These are phyloP conservation scores for Conomelus anceps DNA, from an alignment of 2,888 invertebrate species.

Conservation along the genomic window DNA sequence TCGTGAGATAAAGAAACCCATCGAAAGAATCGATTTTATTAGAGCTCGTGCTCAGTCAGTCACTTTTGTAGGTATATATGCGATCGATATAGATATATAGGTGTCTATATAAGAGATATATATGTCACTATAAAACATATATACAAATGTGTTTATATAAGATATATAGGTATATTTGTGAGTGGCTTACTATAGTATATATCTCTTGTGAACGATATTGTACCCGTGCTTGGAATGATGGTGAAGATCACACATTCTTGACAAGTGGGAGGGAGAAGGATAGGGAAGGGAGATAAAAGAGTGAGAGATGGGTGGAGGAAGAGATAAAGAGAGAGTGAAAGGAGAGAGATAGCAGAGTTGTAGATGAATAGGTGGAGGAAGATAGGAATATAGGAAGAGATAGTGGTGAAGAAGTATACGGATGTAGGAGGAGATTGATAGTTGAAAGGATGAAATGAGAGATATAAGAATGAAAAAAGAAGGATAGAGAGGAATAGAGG, in stretches of 20 bases:
- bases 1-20: too few species aligned
- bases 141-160: too few species aligned
- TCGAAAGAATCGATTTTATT: too few species aligned
- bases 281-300: neutral
- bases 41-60: too few species aligned
- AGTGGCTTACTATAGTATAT: neutral
- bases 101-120: too few species aligned
- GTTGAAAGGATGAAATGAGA: neutral
- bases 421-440: too few species aligned
- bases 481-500: neutral
- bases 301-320: neutral
- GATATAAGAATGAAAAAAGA: neutral
- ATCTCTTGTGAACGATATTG: neutral
- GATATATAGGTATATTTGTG: too few species aligned
- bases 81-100: too few species aligned
- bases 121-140: too few species aligned
- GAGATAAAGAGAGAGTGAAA: too few species aligned
- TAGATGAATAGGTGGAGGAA: neutral
- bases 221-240: neutral
- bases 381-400: neutral
- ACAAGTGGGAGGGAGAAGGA: neutral
- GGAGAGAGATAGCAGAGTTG: too few species aligned
- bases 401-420: neutral
- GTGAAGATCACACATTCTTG: neutral
- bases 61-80: too few species aligned